Conservation (phyloP, 2,888 invertebrate genomes). For the Hypsopygia costalis region DNA sequence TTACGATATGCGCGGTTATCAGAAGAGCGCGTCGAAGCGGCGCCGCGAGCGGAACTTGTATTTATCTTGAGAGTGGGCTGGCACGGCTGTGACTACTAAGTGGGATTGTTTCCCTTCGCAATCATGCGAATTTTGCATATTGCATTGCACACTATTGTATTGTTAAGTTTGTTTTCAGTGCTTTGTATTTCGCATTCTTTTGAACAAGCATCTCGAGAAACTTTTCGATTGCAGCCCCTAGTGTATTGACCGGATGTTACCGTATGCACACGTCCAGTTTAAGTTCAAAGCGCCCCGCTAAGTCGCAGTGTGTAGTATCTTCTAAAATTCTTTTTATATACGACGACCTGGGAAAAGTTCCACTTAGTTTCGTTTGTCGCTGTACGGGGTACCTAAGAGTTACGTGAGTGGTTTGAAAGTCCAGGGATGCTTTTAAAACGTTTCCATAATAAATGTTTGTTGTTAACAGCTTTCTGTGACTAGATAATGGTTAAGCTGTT, state of each 20-base stretch:
- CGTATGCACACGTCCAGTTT: slow-evolving; percentile 18
- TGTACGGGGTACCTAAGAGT: slow-evolving; percentile 64
- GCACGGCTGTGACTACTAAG: slow-evolving; percentile 18
- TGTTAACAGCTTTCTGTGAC: slow-evolving; percentile 14
- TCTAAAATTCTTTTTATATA: slow-evolving; percentile 71
- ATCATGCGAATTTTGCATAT: background rate
- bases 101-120: background rate
- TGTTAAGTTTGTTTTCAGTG: background rate
- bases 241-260: background rate
- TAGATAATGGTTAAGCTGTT: background rate
- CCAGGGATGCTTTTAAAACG: slow-evolving; percentile 62
- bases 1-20: slow-evolving; percentile 71
- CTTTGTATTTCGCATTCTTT: background rate
- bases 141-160: slow-evolving; percentile 14
- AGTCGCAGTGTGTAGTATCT: slow-evolving; percentile 52
- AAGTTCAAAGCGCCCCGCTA: slow-evolving; percentile 44
- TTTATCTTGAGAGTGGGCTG: slow-evolving; percentile 47
- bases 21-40: slow-evolving; percentile 50
- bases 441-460: slow-evolving; percentile 59
- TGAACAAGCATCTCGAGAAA: slow-evolving; percentile 9
- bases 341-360: slow-evolving; percentile 68
- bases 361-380: slow-evolving; percentile 64
- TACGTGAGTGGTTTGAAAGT: slow-evolving; percentile 61
- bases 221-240: slow-evolving; percentile 4
- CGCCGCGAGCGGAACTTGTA: slow-evolving; percentile 37